Evolutionary conservation across 2,797 vertebrate species (phyloP).

Genomic region (Nothura maculosa): DNA sequence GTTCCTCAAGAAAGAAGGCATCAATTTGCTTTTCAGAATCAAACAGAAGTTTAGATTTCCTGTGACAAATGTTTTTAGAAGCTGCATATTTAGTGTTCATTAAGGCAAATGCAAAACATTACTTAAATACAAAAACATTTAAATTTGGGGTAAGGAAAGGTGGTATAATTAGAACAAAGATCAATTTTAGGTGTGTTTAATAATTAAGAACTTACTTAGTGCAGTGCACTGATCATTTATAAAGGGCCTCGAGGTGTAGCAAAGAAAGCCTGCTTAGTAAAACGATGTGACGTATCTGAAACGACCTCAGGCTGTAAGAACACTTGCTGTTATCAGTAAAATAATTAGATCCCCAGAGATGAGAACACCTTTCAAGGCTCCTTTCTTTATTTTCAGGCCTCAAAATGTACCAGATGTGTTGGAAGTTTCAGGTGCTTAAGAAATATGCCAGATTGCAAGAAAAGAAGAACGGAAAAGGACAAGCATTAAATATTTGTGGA

Average conservation of each 20-base stretch:
- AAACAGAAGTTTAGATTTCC: background rate
- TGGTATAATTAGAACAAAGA: constrained; percentile 32
- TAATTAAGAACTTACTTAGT: constrained; percentile 12
- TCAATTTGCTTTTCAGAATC: background rate
- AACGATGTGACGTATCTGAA: constrained; percentile 19
- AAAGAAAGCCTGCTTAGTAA: constrained; percentile 28
- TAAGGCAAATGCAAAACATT: background rate
- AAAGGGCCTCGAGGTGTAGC: background rate
- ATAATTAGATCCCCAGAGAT: constrained; percentile 72
- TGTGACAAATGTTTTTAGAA: constrained; percentile 1
- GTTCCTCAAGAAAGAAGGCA: background rate
- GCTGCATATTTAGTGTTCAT: background rate
- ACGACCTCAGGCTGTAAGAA: constrained; percentile 9
- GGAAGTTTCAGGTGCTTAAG: constrained; percentile 17
- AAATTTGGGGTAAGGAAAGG: constrained; percentile 14
- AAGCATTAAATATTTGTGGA: background rate
- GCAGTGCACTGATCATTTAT: background rate
- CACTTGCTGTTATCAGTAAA: constrained; percentile 61
- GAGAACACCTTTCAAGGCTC: constrained; percentile 48
- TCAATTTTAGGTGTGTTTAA: background rate
- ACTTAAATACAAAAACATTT: constrained; percentile 25
- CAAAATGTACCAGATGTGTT: background rate
- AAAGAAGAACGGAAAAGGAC: background rate
- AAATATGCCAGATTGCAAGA: background rate
- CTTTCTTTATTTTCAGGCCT: constrained; percentile 57